Conservation (phyloP, 2,797 vertebrate species). For the Lacerta bilineata region DNA sequence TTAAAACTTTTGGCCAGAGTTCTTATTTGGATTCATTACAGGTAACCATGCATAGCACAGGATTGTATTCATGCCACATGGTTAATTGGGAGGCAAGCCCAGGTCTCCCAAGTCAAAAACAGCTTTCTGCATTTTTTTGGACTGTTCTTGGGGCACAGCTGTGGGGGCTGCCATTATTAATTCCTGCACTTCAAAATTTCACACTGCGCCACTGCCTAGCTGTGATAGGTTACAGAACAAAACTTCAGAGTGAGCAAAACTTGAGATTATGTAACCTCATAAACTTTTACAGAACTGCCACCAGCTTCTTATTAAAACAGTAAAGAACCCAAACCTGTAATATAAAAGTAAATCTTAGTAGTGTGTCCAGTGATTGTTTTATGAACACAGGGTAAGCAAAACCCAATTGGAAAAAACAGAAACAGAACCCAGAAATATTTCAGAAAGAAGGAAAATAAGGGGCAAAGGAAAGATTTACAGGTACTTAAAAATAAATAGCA, state of each 20-base stretch:
- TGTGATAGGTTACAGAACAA: not conserved
- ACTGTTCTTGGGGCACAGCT: no score
- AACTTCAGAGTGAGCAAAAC: not conserved
- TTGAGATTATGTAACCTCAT: not conserved
- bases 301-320: not conserved
- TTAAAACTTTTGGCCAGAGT: no score
- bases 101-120: no score
- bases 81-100: no score
- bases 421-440: not conserved
- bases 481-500: not conserved
- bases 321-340: not conserved
- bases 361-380: not conserved
- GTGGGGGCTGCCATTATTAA: no score
- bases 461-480: not conserved
- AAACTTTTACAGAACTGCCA: not conserved
- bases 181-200: no score
- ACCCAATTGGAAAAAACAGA: not conserved
- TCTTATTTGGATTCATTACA: no score
- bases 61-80: no score
- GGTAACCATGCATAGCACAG: no score
- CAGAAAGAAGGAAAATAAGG: not conserved
- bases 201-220: no score
- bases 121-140: no score
- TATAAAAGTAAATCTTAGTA: not conserved
- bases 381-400: not conserved